These are phyloP conservation scores for Lagria hirta DNA, from an alignment of 2,888 invertebrate species.

Conservation along the genomic window DNA sequence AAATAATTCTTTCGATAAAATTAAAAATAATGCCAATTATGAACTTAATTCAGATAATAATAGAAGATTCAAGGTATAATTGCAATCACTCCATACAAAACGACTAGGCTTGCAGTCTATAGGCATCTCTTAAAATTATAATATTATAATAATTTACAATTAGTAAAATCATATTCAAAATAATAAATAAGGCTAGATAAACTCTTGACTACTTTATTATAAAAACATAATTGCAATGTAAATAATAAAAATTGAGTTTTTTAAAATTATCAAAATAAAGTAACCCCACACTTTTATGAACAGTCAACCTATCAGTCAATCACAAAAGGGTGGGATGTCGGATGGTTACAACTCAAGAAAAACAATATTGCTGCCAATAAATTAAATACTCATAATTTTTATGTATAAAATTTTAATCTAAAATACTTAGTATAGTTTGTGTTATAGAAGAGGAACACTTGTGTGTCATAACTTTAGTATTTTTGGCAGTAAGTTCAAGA, in stretches of 20 bases:
- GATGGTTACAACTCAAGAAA: constrained; percentile 3
- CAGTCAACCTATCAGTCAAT: too few species aligned
- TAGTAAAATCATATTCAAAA: constrained; percentile 13
- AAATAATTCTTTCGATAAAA: constrained; percentile 2
- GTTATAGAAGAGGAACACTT: constrained; percentile 27
- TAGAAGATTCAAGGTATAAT: constrained; percentile 24
- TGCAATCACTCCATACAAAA: constrained; percentile 30
- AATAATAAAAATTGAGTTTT: constrained; percentile 3
- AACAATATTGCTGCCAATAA: constrained; percentile 24
- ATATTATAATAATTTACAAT: constrained; percentile 19
- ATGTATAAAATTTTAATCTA: constrained; percentile 17
- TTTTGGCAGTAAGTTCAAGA: constrained; percentile 43
- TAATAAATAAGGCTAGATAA: constrained; percentile 17
- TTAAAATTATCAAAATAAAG: too few species aligned
- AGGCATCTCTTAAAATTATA: constrained; percentile 46
- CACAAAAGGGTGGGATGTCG: too few species aligned
- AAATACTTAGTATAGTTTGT: constrained; percentile 23
- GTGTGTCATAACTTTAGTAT: constrained; percentile 25
- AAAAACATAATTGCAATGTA: too few species aligned
- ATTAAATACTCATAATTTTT: constrained; percentile 11
- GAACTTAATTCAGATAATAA: constrained; percentile 14
- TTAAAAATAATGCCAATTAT: constrained; percentile 23
- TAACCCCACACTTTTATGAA: too few species aligned
- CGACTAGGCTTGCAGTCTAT: constrained; percentile 38
- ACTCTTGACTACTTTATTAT: constrained; percentile 13